phyloP scores from a whole-genome alignment of 2,888 invertebrate species.

The Noctua janthina region DNA sequence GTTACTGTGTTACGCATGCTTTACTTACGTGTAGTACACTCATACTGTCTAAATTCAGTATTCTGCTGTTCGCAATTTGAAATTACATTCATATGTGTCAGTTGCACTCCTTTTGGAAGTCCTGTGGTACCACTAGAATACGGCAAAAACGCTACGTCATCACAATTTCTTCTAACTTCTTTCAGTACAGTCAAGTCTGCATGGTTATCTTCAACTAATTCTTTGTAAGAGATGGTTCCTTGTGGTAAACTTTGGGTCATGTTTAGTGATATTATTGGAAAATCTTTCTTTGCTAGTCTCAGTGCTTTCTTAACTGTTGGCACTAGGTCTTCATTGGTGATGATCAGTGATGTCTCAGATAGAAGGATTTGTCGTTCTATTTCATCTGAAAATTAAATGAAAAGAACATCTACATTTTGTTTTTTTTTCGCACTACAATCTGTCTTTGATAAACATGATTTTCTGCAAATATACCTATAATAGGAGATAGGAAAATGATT shows the following conservation, averaged over 20 bases:
- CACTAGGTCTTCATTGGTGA: constrained; percentile 90
- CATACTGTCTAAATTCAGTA: constrained; percentile 73
- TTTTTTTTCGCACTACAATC: neutral
- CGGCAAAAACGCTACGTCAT: constrained; percentile 92
- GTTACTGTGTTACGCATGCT: neutral
- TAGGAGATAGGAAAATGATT: neutral
- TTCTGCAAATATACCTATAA: neutral
- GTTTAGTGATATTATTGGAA: constrained; percentile 88
- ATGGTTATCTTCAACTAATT: constrained; percentile 86
- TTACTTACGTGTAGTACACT: constrained; percentile 77
- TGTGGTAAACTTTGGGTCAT: constrained; percentile 79
- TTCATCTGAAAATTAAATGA: constrained; percentile 90
- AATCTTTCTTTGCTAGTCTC: constrained; percentile 79
- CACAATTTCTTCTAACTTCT: constrained; percentile 78
- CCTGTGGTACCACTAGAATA: constrained; percentile 97
- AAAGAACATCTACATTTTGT: no score
- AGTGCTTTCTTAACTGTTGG: constrained; percentile 85
- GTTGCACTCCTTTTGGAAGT: constrained; percentile 93
- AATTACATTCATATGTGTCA: constrained; percentile 91
- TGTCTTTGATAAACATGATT: neutral
- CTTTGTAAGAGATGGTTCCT: constrained; percentile 91
- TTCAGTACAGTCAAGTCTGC: constrained; percentile 87
- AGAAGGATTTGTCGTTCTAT: constrained; percentile 91
- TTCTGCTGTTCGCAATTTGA: constrained; percentile 85
- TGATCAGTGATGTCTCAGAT: constrained; percentile 90